A percentile compares a stretch with the other conserved stretches of the same genome.
phyloP scores from a whole-genome alignment of 1,140 invertebrate genomes.

The Aplysia californica region DNA sequence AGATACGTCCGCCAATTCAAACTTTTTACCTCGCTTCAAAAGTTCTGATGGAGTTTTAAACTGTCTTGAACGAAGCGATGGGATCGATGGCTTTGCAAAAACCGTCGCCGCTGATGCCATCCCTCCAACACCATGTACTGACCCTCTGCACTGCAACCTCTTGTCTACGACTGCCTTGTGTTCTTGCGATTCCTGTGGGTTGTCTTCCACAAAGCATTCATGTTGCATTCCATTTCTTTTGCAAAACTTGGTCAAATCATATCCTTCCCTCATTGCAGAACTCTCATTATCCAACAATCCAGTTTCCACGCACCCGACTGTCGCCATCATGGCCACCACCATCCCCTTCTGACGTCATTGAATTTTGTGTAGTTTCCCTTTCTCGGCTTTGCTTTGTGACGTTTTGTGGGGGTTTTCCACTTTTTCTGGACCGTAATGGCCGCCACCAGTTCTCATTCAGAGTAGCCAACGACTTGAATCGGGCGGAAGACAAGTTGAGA shows the following conservation, averaged over 20 bases:
- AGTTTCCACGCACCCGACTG: constrained; percentile 51
- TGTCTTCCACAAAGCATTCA: constrained; percentile 34
- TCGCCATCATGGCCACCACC: constrained; percentile 59
- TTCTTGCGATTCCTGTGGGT: constrained; percentile 28
- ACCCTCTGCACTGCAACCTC: too few species aligned
- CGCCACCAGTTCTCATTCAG: too few species aligned
- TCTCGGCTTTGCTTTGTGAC: constrained; percentile 31
- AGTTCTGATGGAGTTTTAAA: constrained; percentile 35
- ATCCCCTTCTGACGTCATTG: constrained; percentile 49
- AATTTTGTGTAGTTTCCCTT: constrained; percentile 45
- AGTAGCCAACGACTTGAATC: too few species aligned
- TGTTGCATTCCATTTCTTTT: constrained; percentile 50
- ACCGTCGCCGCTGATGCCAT: constrained; percentile 4
- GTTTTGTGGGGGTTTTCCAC: constrained; percentile 41
- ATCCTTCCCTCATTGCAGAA: constrained; percentile 27
- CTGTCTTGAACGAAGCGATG: constrained; percentile 48
- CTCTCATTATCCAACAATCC: constrained; percentile 42
- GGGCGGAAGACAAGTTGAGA: too few species aligned
- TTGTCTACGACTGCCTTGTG: neutral
- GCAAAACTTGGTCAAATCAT: constrained; percentile 37
- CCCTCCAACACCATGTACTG: neutral
- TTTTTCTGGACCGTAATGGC: too few species aligned
- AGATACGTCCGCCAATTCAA: neutral
- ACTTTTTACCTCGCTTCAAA: constrained; percentile 33
- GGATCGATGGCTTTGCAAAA: constrained; percentile 52